These are phyloP conservation scores for Oncorhynchus keta DNA, from an alignment of 2,113 vertebrate genomes.

Conservation along the genomic window DNA sequence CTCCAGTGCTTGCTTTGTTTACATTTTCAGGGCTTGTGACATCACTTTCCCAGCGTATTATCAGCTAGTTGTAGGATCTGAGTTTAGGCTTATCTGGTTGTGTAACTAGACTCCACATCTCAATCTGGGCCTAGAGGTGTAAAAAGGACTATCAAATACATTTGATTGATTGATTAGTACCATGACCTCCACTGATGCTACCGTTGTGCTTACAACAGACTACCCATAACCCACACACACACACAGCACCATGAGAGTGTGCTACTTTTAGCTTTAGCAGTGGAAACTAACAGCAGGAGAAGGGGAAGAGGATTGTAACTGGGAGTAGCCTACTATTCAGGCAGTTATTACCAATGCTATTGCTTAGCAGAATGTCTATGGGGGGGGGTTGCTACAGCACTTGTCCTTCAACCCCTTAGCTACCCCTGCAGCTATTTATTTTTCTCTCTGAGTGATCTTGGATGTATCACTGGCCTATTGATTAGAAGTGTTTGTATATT, in stretches of 20 bases:
- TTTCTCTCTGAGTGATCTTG: constrained; percentile 20
- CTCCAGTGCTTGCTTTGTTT: no score
- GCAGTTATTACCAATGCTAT: no score
- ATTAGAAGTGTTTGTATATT: not conserved
- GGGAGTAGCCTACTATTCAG: no score
- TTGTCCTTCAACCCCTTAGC: not conserved
- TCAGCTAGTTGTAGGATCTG: no score
- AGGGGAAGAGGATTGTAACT: not conserved
- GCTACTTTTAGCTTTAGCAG: constrained; percentile 23
- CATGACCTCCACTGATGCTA: not conserved
- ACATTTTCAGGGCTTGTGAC: no score
- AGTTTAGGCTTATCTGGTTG: no score
- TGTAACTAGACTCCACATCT: no score
- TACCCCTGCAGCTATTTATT: not conserved
- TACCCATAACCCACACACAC: not conserved
- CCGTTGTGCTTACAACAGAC: constrained; percentile 34
- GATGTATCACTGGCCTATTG: not conserved
- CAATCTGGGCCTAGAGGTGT: no score
- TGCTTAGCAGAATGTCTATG: no score
- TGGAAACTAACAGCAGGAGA: not conserved
- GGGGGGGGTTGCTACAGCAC: no score
- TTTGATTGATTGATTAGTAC: not conserved
- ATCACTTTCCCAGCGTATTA: no score
- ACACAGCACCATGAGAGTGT: not conserved
- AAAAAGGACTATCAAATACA: no score